A percentile compares a stretch with the other conserved stretches of the same genome.
phyloP scores from a whole-genome alignment of 2,888 invertebrate genomes.

The Strigamia crassipes region DNA sequence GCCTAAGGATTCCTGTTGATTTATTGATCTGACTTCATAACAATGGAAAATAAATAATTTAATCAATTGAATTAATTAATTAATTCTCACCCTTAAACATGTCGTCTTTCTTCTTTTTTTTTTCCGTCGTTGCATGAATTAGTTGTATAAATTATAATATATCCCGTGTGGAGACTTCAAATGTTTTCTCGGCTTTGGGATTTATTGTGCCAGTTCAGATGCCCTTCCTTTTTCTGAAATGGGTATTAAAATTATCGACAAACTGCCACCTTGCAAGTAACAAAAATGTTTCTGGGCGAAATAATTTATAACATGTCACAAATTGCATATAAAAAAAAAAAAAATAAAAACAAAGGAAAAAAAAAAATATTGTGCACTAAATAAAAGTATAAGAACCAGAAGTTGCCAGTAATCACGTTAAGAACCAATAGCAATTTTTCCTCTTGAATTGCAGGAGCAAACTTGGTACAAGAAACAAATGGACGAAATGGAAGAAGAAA shows the following conservation, averaged over 20 bases:
- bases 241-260: background rate
- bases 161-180: background rate
- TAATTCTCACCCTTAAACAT: too few relatives aligned
- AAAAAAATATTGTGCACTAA: background rate
- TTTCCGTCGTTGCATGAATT: background rate
- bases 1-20: too few relatives aligned
- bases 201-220: background rate
- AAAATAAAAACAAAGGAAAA: background rate
- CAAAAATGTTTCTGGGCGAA: background rate
- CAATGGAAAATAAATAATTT: too few relatives aligned
- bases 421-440: background rate
- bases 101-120: too few relatives aligned
- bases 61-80: too few relatives aligned
- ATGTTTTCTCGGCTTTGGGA: background rate
- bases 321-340: background rate
- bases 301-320: slow-evolving; percentile 2
- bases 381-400: background rate
- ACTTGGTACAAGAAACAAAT: slow-evolving; percentile 11
- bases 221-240: background rate
- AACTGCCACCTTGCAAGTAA: background rate
- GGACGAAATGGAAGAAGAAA: slow-evolving; percentile 42
- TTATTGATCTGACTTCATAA: too few relatives aligned
- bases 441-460: background rate
- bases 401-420: background rate
- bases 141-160: background rate